Conservation (phyloP, 2,888 invertebrate genomes). For the Limenitis arthemis region DNA sequence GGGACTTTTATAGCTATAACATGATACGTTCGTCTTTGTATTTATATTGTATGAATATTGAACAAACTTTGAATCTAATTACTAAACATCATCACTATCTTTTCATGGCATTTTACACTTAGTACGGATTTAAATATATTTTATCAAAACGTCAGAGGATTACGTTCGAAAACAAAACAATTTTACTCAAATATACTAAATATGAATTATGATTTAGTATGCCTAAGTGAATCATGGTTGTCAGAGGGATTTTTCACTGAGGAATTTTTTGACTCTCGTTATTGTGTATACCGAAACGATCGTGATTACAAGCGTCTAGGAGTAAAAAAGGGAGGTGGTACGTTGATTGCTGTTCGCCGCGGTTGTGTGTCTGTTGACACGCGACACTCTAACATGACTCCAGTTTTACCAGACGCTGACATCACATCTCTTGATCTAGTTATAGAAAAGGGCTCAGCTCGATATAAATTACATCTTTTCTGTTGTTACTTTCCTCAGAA, state of each 20-base stretch:
- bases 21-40: no score
- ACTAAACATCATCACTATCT: no score
- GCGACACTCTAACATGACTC: not conserved
- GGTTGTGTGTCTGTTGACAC: not conserved
- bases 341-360: not conserved
- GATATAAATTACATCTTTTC: not conserved
- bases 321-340: not conserved
- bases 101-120: no score
- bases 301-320: not conserved
- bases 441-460: not conserved
- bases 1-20: no score
- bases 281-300: not conserved
- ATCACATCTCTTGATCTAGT: not conserved
- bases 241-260: not conserved
- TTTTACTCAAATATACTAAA: not conserved
- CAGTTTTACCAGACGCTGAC: not conserved
- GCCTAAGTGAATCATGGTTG: not conserved
- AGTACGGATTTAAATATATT: no score
- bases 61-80: no score
- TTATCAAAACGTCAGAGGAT: no score
- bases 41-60: no score
- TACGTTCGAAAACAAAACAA: no score
- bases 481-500: constrained; percentile 1
- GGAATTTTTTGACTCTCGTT: not conserved
- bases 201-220: not conserved